Percentiles rank a stretch among this genome's conserved stretches.
These are phyloP conservation scores for Corythoichthys intestinalis DNA, from an alignment of 2,113 vertebrate species.

Conservation along the genomic window DNA sequence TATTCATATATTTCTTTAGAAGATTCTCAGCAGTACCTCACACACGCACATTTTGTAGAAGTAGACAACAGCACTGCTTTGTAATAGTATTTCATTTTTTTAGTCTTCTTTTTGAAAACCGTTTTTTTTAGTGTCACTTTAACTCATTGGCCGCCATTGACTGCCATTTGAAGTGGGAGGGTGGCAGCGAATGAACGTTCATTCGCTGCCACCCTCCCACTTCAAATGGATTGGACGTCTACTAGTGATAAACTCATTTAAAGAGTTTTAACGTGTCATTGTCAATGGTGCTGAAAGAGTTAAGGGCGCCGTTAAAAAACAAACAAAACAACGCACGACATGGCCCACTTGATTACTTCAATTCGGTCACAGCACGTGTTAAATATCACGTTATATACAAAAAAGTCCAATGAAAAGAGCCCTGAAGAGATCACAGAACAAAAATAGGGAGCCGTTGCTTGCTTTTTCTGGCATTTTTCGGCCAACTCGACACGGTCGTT, in stretches of 20 bases:
- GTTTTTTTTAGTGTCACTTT: too few relatives aligned
- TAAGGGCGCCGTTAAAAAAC: too few relatives aligned
- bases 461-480: slow-evolving; percentile 12
- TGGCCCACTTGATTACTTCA: slow-evolving; percentile 61
- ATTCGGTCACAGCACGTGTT: slow-evolving; percentile 63
- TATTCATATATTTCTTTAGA: slow-evolving; percentile 56
- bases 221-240: too few relatives aligned
- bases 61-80: slow-evolving; percentile 66
- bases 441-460: slow-evolving; percentile 35
- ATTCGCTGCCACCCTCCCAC: too few relatives aligned
- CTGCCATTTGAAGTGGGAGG: too few relatives aligned
- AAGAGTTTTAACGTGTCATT: too few relatives aligned
- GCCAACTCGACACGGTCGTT: slow-evolving; percentile 27
- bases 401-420: slow-evolving; percentile 63
- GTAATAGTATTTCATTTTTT: slow-evolving; percentile 31
- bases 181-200: too few relatives aligned
- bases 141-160: too few relatives aligned
- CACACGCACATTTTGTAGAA: slow-evolving; percentile 59
- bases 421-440: slow-evolving; percentile 57
- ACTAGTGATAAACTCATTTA: too few relatives aligned
- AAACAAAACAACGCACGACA: slow-evolving; percentile 57
- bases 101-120: slow-evolving; percentile 14
- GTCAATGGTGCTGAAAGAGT: too few relatives aligned
- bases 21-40: slow-evolving; percentile 62
- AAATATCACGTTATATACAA: slow-evolving; percentile 70